Evolutionary conservation across 1,140 invertebrate genomes (phyloP).

Genomic region (Bombus terrestris): DNA sequence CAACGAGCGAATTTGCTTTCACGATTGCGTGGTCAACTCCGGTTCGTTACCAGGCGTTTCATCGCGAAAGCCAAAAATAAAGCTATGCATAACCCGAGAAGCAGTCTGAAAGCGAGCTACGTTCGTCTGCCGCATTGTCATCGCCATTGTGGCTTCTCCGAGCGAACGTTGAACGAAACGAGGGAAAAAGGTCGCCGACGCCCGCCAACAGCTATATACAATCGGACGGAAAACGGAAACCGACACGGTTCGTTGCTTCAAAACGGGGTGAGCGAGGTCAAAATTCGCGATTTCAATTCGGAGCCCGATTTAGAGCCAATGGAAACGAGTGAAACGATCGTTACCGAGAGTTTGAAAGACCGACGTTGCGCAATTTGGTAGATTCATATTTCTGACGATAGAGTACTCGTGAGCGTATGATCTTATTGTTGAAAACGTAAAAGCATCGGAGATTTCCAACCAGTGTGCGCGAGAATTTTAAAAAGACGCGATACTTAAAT

Average conservation of each 20-base stretch:
- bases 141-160: background rate
- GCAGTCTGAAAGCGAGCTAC: background rate
- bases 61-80: background rate
- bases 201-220: background rate
- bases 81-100: background rate
- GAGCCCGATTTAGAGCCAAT: no score
- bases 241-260: background rate
- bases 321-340: no score
- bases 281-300: background rate
- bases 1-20: background rate
- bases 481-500: no score
- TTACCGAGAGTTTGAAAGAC: no score
- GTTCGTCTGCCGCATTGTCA: background rate
- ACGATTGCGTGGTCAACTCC: no score
- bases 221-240: background rate
- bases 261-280: background rate
- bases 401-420: no score
- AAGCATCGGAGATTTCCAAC: no score
- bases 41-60: background rate
- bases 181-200: conserved; percentile 2
- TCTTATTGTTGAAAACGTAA: no score
- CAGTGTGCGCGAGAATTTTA: no score
- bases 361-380: no score
- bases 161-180: background rate
- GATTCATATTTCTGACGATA: no score